Conservation (phyloP, 1,140 invertebrate species). For the Ceratina japonica region DNA sequence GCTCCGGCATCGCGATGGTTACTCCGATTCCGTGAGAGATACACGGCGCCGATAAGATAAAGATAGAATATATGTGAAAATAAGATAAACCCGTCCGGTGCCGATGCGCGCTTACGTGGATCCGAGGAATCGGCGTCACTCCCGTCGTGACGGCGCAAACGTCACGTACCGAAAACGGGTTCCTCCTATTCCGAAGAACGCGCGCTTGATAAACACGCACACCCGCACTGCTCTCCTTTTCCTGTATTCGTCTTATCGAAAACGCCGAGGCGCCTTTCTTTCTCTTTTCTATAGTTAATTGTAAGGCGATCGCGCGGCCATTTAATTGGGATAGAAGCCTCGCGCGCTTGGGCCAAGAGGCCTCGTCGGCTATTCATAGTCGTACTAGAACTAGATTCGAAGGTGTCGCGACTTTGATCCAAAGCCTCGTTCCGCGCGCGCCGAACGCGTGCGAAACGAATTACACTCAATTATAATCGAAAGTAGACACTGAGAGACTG, state of each 20-base stretch:
- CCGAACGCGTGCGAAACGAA: neutral
- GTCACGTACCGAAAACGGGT: constrained; percentile 33
- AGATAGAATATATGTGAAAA: constrained; percentile 46
- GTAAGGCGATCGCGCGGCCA: constrained; percentile 54
- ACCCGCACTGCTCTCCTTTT: too few species aligned
- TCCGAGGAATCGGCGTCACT: constrained; percentile 32
- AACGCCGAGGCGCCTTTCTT: neutral
- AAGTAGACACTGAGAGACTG: constrained; percentile 9
- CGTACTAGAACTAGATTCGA: constrained; percentile 75
- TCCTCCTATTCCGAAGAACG: constrained; percentile 11
- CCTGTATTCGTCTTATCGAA: neutral
- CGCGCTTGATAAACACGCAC: constrained; percentile 16
- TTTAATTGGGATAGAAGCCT: constrained; percentile 64
- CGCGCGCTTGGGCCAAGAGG: constrained; percentile 67
- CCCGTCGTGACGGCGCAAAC: constrained; percentile 1
- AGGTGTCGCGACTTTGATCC: constrained; percentile 69
- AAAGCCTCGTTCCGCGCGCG: constrained; percentile 66
- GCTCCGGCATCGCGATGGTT: constrained; percentile 26
- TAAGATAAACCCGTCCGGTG: constrained; percentile 50
- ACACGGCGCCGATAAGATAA: constrained; percentile 50
- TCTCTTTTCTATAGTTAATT: constrained; percentile 48
- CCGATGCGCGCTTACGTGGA: constrained; percentile 35
- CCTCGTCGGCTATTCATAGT: constrained; percentile 75
- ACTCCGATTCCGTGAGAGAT: constrained; percentile 44
- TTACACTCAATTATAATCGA: neutral